These are phyloP conservation scores for Euzophera pinguis DNA, from an alignment of 2,888 invertebrate genomes.

Conservation along the genomic window DNA sequence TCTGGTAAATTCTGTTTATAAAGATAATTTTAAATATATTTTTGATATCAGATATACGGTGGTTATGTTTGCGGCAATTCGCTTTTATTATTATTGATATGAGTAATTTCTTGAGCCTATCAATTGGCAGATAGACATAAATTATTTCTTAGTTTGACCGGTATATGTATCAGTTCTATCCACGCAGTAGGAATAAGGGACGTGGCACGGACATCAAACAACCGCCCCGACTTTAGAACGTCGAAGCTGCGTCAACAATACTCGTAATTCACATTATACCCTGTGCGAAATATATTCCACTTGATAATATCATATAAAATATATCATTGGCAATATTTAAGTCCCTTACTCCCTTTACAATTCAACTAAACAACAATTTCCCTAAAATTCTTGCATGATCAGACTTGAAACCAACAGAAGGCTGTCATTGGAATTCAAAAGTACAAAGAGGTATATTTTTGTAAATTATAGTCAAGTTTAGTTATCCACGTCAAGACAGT, in stretches of 20 bases:
- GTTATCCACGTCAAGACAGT: constrained; percentile 57
- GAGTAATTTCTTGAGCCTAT: constrained; percentile 29
- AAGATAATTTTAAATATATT: background rate
- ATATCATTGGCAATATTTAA: constrained; percentile 65
- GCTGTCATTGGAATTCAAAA: constrained; percentile 53
- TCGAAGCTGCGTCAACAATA: constrained; percentile 49
- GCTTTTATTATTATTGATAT: constrained; percentile 1
- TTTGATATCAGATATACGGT: background rate
- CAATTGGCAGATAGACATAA: constrained; percentile 62
- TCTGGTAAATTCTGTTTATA: constrained; percentile 3
- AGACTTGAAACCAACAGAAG: constrained; percentile 33
- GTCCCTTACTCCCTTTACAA: constrained; percentile 71
- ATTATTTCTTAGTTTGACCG: constrained; percentile 56
- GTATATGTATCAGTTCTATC: constrained; percentile 72
- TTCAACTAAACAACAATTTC: constrained; percentile 58
- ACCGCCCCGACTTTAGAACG: constrained; percentile 35
- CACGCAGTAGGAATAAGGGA: constrained; percentile 69
- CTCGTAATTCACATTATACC: constrained; percentile 74
- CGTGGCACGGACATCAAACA: constrained; percentile 57
- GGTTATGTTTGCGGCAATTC: constrained; percentile 4
- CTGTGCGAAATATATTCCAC: constrained; percentile 71
- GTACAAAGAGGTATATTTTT: constrained; percentile 43
- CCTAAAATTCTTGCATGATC: constrained; percentile 47
- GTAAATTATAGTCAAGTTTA: constrained; percentile 52
- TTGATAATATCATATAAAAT: constrained; percentile 65